Evolutionary conservation across 2,797 vertebrate genomes (phyloP), one percentile per base, ranked within the genome.

Genomic region (Pangasius krempfi): DNA sequence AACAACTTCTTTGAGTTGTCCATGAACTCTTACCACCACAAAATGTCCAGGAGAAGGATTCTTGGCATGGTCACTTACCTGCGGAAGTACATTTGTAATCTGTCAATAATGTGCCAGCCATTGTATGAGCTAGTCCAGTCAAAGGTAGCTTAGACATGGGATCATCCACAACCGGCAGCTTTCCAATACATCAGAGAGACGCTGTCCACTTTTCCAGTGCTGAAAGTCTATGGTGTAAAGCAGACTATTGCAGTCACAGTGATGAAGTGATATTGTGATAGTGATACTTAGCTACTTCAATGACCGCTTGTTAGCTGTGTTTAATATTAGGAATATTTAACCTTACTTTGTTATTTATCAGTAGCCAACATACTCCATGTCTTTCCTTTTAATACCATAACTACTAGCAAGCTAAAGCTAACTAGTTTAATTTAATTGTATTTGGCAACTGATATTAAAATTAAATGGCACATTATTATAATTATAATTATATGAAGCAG

Each of bases 41-140:
- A 18, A 60, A 89, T 33, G 52, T 86, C 20, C 64, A 80, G 5
- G 30, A 80, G 37, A n/a, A 14, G 14, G n/a, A 10, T 33, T 16
- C 27, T 85, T 47, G 82, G 88, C 82, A 58, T 80, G n/a, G 27
- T 70, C 30, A 37, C 30, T 70, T 70, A 37, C 4, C 5, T 37
- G 0, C 14, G 66, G 30, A 70, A 64, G 62, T 64, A 30, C 62
- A 64, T 64, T 64, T 0, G 10, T n/a, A 64, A 64, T 64, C 62
- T 64, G 62, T 81, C 78, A 86, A 86, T 18, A 14, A 30, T 58
- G n/a, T 47, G 62, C 20, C 44, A 50, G 2, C 73, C 75, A 52
- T 72, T 85, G 33, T 22, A 85, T 79, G 73, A 89, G 40, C 27
- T 80, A 58, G 27, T 86, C 16, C 68, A 58, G 40, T 75, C 85